Percentiles rank a stretch among this genome's conserved stretches.
Evolutionary conservation across 2,888 invertebrate genomes (phyloP).

Genomic region (Epistrophella euchroma): DNA sequence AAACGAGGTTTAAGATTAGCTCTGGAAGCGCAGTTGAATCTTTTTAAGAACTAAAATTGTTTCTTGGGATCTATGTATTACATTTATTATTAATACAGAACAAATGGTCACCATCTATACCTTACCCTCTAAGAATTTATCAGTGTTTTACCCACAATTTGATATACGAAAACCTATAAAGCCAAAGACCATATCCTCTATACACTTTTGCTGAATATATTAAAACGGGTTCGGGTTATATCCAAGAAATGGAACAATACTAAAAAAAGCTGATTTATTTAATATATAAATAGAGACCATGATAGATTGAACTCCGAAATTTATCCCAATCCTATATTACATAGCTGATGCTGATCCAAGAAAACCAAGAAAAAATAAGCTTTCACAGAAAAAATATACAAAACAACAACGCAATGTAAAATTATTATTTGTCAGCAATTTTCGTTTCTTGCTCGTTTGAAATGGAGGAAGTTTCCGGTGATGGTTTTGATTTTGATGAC

Average conservation of each 20-base stretch:
- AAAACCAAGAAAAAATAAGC: slow-evolving; percentile 60
- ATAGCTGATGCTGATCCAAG: slow-evolving; percentile 56
- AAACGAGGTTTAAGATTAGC: too few species aligned
- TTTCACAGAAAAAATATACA: slow-evolving; percentile 8
- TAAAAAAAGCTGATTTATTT: slow-evolving; percentile 17
- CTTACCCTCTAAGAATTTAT: slow-evolving; percentile 50
- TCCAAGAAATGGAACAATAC: slow-evolving; percentile 27
- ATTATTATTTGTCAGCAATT: slow-evolving; percentile 65
- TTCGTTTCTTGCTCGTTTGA: slow-evolving; percentile 61
- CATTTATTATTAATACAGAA: too few species aligned
- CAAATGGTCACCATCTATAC: not conserved
- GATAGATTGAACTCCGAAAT: slow-evolving; percentile 33
- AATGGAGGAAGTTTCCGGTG: slow-evolving; percentile 56
- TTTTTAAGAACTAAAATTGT: too few species aligned
- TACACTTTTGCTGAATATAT: slow-evolving; percentile 11
- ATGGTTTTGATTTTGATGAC: slow-evolving; percentile 72
- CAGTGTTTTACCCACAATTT: slow-evolving; percentile 56
- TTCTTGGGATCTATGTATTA: too few species aligned
- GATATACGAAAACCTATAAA: slow-evolving; percentile 58
- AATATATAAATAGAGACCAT: not conserved
- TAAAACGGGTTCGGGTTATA: slow-evolving; percentile 32
- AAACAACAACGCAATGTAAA: slow-evolving; percentile 49
- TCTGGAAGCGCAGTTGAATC: too few species aligned
- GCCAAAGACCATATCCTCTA: slow-evolving; percentile 51
- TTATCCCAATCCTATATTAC: not conserved